Conservation (phyloP, 2,113 vertebrate species). For the Oryzias melastigma region DNA sequence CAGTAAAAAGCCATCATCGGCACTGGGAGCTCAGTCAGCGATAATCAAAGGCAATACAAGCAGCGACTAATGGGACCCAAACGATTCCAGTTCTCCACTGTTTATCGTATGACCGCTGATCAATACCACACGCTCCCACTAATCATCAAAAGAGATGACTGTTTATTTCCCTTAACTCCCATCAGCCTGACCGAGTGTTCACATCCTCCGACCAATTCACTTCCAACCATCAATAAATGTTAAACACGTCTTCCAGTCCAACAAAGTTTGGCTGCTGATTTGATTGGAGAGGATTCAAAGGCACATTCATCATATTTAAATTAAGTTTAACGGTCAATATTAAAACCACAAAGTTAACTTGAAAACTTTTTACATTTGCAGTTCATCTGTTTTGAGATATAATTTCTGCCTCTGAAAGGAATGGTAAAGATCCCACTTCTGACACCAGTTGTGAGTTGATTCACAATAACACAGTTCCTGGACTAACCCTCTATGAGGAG, state of each 20-base stretch:
- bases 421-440: too few relatives aligned
- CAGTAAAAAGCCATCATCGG: constrained; percentile 64
- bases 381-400: too few relatives aligned
- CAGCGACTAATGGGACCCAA: constrained; percentile 63
- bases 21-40: constrained; percentile 58
- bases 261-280: background rate
- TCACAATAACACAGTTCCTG: too few relatives aligned
- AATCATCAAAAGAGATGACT: constrained; percentile 62
- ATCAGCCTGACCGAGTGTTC: constrained; percentile 29
- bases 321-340: too few relatives aligned
- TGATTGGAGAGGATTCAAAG: too few relatives aligned
- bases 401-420: too few relatives aligned
- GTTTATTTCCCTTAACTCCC: constrained; percentile 65
- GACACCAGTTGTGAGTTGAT: too few relatives aligned
- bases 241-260: background rate
- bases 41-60: constrained; percentile 61
- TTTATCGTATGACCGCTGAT: constrained; percentile 67
- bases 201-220: constrained; percentile 5
- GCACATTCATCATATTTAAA: too few relatives aligned
- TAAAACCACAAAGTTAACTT: too few relatives aligned
- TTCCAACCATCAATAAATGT: background rate
- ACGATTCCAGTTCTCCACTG: constrained; percentile 60
- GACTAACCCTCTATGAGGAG: too few relatives aligned
- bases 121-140: constrained; percentile 62
- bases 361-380: too few relatives aligned